Conservation (phyloP, 2,113 vertebrate species). For the Sciurus niger region DNA sequence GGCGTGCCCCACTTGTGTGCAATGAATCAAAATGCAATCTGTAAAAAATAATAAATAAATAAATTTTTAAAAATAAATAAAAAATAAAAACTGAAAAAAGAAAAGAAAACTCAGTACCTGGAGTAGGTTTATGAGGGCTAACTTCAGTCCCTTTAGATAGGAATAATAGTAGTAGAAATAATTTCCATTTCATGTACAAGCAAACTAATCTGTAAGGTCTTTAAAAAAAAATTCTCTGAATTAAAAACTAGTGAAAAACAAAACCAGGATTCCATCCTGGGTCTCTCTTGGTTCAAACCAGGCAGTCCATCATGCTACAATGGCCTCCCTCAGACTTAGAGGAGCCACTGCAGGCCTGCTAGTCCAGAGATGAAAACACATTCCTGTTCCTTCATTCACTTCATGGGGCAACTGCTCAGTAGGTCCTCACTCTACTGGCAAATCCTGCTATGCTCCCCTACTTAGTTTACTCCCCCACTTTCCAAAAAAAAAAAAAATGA, state of each 20-base stretch:
- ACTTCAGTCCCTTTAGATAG: neutral
- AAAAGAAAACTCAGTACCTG: neutral
- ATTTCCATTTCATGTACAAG: constrained; percentile 5
- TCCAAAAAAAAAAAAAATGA: neutral
- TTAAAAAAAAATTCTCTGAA: neutral
- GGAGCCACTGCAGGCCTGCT: neutral
- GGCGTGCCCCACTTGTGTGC: no score
- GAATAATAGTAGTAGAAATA: neutral
- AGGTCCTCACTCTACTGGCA: neutral
- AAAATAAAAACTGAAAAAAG: neutral
- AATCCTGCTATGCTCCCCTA: neutral
- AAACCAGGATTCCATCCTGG: neutral
- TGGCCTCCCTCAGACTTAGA: neutral
- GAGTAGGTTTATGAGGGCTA: neutral
- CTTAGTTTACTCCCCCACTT: neutral
- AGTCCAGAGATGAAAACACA: neutral
- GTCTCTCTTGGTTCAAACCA: neutral
- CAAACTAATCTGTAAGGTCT: neutral
- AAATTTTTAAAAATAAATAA: no score
- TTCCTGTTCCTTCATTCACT: neutral
- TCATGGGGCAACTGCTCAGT: neutral
- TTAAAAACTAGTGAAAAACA: constrained; percentile 8
- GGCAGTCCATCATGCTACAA: neutral
- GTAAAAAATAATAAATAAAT: no score
- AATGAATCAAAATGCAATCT: no score